Evolutionary conservation across 1,140 invertebrate genomes (phyloP).

Genomic region (Cydia fagiglandana): DNA sequence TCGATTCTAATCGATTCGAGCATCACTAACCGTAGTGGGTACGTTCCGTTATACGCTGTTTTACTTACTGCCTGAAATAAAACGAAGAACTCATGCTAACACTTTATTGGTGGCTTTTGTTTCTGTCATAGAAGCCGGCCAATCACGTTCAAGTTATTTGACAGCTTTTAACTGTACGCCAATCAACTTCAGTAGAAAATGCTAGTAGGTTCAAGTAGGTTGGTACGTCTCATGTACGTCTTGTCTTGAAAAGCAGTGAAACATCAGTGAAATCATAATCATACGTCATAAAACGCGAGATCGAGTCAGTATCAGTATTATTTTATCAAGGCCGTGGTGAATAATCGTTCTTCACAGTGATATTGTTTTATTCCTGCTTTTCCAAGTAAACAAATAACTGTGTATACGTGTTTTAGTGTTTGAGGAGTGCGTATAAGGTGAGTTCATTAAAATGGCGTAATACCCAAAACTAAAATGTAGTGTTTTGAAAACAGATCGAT

Average conservation of each 20-base stretch:
- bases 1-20: background rate
- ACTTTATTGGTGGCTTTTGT: background rate
- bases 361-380: slow-evolving; percentile 20
- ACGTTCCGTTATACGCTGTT: background rate
- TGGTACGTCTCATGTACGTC: background rate
- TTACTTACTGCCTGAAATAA: background rate
- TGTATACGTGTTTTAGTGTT: background rate
- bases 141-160: background rate
- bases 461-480: background rate
- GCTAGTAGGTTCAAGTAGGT: background rate
- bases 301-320: background rate
- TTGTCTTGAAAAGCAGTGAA: background rate
- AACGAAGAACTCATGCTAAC: background rate
- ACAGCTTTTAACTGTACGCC: background rate
- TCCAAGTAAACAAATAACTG: background rate
- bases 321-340: slow-evolving; percentile 17
- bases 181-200: background rate
- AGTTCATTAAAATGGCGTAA: slow-evolving; percentile 14
- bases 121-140: background rate
- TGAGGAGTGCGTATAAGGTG: background rate
- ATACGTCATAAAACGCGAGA: slow-evolving; percentile 3
- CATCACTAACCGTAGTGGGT: background rate
- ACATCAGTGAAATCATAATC: slow-evolving; percentile 2
- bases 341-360: background rate
- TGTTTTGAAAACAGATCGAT: slow-evolving; percentile 50